Conservation (phyloP, 1,140 invertebrate genomes). For the Brachionus calyciflorus region DNA sequence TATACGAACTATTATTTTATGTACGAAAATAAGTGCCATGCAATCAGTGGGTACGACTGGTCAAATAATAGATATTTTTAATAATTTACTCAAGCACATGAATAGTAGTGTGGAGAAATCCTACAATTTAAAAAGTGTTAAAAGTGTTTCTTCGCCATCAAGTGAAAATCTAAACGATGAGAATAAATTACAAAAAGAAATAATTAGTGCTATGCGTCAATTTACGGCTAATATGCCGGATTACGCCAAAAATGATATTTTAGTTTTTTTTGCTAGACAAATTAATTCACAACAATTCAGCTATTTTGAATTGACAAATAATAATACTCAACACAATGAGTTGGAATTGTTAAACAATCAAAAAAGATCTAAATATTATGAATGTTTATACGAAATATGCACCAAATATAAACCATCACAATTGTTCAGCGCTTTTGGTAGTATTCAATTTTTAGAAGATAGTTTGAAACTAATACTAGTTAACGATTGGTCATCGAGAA, state of each 20-base stretch:
- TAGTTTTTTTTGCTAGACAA: conserved; percentile 19
- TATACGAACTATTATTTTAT: conserved; percentile 10
- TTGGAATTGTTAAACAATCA: background rate
- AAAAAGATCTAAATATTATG: conserved; percentile 22
- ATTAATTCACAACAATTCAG: conserved; percentile 30
- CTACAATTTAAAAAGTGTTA: background rate
- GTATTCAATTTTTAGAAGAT: conserved; percentile 27
- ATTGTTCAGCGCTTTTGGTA: conserved; percentile 29
- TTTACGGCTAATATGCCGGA: conserved; percentile 30
- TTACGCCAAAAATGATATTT: conserved; percentile 36
- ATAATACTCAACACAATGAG: conserved; percentile 22
- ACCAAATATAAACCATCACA: background rate
- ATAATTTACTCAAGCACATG: conserved; percentile 38
- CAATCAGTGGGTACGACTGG: conserved; percentile 36
- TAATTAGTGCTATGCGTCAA: conserved; percentile 29
- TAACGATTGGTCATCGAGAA: conserved; percentile 12
- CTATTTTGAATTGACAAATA: background rate
- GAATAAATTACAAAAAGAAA: conserved; percentile 21
- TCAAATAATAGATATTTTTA: conserved; percentile 46
- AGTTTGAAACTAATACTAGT: conserved; percentile 20
- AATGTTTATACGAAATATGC: conserved; percentile 38
- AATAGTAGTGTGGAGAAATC: conserved; percentile 25
- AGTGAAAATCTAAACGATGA: conserved; percentile 11
- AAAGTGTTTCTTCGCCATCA: too few relatives aligned
- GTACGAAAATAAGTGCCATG: conserved; percentile 36